These are phyloP conservation scores for Julus scanicus DNA, from an alignment of 2,888 invertebrate genomes.

Conservation along the genomic window DNA sequence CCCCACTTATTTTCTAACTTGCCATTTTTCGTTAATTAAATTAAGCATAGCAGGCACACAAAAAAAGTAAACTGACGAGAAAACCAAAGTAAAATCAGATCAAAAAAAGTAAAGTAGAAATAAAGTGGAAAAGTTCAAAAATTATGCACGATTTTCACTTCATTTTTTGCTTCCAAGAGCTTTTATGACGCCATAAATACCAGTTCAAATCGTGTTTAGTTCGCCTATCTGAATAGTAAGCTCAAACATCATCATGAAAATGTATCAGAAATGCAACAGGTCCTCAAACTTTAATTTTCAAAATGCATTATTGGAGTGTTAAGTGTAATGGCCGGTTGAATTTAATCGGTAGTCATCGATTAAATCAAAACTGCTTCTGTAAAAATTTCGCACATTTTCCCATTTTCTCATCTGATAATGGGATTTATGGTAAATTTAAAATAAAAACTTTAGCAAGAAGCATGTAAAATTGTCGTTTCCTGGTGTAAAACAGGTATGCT, in stretches of 20 bases:
- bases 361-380: not conserved
- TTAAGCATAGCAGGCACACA: too few relatives aligned
- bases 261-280: not conserved
- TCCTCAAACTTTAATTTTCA: too few relatives aligned
- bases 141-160: not conserved
- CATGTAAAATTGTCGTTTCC: not conserved
- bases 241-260: not conserved
- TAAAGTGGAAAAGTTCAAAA: not conserved
- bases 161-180: not conserved
- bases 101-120: not conserved
- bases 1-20: not conserved
- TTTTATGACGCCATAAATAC: not conserved
- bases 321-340: not conserved
- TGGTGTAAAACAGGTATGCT: slow-evolving; percentile 1
- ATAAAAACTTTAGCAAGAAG: not conserved
- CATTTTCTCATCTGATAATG: not conserved
- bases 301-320: too few relatives aligned
- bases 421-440: not conserved
- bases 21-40: too few relatives aligned
- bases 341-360: not conserved
- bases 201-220: not conserved
- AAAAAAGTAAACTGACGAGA: too few relatives aligned
- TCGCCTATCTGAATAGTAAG: not conserved
- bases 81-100: not conserved
- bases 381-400: not conserved